phyloP scores from a whole-genome alignment of 2,888 invertebrate genomes.

The Drymonia ruficornis region DNA sequence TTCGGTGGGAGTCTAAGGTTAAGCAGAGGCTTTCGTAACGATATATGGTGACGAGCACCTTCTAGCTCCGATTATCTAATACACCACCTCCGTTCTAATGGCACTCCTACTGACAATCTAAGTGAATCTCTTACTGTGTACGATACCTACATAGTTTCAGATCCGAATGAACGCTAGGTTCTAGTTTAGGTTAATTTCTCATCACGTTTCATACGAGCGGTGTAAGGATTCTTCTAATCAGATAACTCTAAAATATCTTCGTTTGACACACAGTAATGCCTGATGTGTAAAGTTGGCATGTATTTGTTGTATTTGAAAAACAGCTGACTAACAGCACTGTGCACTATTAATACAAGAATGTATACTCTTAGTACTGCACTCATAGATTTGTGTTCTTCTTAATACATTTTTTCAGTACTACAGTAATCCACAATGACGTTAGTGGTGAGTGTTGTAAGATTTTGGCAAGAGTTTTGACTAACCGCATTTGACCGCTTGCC shows the following conservation, averaged over 20 bases:
- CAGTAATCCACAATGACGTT: constrained; percentile 78
- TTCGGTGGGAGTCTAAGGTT: constrained; percentile 83
- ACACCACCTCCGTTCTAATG: constrained; percentile 58
- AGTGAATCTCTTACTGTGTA: constrained; percentile 68
- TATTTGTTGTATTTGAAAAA: constrained; percentile 53
- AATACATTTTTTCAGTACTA: constrained; percentile 77
- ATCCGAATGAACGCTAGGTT: constrained; percentile 35
- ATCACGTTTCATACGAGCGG: constrained; percentile 55
- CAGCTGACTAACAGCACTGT: constrained; percentile 81
- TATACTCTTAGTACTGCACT: constrained; percentile 69
- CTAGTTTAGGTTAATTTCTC: constrained; percentile 43
- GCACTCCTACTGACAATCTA: constrained; percentile 62
- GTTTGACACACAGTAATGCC: constrained; percentile 72
- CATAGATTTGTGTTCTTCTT: constrained; percentile 75
- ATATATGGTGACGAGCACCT: constrained; percentile 75
- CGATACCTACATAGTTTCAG: constrained; percentile 67
- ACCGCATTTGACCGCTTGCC: constrained; percentile 51
- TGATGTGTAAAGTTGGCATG: constrained; percentile 78
- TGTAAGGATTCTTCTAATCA: constrained; percentile 55
- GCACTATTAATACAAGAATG: constrained; percentile 69
- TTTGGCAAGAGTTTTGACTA: constrained; percentile 75
- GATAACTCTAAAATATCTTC: constrained; percentile 73
- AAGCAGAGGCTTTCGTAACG: constrained; percentile 76
- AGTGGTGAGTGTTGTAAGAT: constrained; percentile 83
- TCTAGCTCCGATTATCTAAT: constrained; percentile 53